Base-by-base conservation (phyloP, 1,140 invertebrate species). In the Aphidius gifuensis region DNA sequence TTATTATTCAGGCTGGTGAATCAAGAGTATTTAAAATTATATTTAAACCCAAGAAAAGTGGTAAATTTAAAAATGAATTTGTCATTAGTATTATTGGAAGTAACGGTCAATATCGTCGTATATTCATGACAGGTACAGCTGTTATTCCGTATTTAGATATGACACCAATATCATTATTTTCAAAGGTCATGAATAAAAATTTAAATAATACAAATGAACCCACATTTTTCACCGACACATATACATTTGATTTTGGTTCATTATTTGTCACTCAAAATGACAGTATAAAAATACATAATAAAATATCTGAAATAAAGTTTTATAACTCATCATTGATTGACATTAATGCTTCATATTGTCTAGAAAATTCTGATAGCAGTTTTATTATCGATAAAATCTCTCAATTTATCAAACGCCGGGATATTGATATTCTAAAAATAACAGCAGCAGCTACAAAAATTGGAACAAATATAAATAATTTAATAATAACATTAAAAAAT, bases 161-260 rank as follows among this genome's bases (percentile, higher is more conserved):
- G 68, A 61, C 66, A 16, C 72, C 74, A 9, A 8, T 59, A 5
- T 50, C 50, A 2, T 65, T 78, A 45, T 79, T 75, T 46, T 62
- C 56, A 6, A 39, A 75, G 74, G 62, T 71, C 2, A 51, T 62
- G 58, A 9, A 60, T 39, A 23, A 23, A 6, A 72, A 71, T 44
- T 6, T 63, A 8, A 43, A 64, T n/a, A 66, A 71, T 1, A 23
- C 60, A 8, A 65, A 70, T 11, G 63, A 64, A 7, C 69, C 72
- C 1, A 64, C 69, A 5, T 79, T 71, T 48, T 72, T 75, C 49
- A 21, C 69, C 4, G 70, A 77, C 6, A 62, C 48, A 6, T 23
- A 64, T 9, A 57, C 50, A 3, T 78, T 67, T 49, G 71, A 78
- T 62, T 78, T 79, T 59, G 77, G 77, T 50, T 66, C 64, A 48